Percentiles rank a stretch among this genome's conserved stretches.
phyloP scores from a whole-genome alignment of 2,797 vertebrate genomes.

The Sebastes glaucus region DNA sequence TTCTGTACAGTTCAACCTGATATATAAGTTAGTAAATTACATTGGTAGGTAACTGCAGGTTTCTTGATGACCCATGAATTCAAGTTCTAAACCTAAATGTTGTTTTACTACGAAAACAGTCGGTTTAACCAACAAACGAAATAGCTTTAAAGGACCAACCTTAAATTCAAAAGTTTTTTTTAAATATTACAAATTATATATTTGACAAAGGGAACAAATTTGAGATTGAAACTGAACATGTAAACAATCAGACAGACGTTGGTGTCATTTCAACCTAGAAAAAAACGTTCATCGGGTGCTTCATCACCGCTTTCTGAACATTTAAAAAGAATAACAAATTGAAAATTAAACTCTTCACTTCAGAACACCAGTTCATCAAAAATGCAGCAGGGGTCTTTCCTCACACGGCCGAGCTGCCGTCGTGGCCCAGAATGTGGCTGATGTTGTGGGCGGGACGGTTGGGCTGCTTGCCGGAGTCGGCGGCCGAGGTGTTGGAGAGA shows the following conservation, averaged over 20 bases:
- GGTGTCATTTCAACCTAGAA: background rate
- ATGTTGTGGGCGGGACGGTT: conserved; percentile 99
- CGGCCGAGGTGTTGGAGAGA: conserved; percentile 91
- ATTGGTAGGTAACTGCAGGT: conserved; percentile 72
- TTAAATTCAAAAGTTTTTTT: conserved; percentile 16
- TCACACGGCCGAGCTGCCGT: conserved; percentile 96
- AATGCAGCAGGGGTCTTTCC: conserved; percentile 24
- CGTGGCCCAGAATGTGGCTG: conserved; percentile 99
- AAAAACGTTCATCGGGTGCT: conserved; percentile 4
- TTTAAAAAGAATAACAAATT: background rate
- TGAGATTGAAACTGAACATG: conserved; percentile 35
- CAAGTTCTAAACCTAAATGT: conserved; percentile 57
- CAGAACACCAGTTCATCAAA: background rate
- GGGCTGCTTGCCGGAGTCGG: conserved; percentile 94
- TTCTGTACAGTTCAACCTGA: conserved; percentile 80
- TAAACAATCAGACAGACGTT: conserved; percentile 41
- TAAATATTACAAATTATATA: conserved; percentile 43
- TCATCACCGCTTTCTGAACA: conserved; percentile 7
- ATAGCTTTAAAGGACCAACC: background rate
- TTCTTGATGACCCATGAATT: conserved; percentile 54
- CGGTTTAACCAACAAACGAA: conserved; percentile 49
- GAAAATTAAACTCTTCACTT: background rate
- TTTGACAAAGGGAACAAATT: conserved; percentile 4
- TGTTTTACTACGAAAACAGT: conserved; percentile 34
- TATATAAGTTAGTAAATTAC: conserved; percentile 82